Evolutionary conservation across 2,113 vertebrate species (phyloP), one percentile per base, ranked within the genome.

Genomic region (Psittacula cyanocephala): DNA sequence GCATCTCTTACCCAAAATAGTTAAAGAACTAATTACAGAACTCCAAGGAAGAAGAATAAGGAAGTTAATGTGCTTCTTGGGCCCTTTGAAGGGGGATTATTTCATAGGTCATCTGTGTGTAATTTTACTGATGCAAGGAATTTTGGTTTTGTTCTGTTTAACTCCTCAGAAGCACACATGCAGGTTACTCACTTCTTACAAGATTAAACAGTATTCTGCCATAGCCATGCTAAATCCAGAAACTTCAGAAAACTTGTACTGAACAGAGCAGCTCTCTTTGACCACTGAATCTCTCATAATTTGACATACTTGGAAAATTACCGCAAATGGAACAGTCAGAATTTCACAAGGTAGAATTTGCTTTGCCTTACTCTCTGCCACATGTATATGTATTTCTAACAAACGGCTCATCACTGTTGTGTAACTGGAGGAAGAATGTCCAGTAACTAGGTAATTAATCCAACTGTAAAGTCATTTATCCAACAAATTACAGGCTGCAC

Each of bases 361-460:
- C 75, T 62, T 91, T 55, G 16, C 41, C 57, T 44, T 64, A 39
- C 44, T 29, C 74, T 55, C 57, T 93, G 59, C 71, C 79, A 49
- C 0, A 2, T 53, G 28, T 33, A 24, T 27, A 49, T 35, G 1
- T 63, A 46, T 75, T 75, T 71, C 81, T 88, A 89, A 72, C 53
- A 91, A 94, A 69, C 17, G 53, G 31, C 31, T 81, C 77, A 20
- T 64, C 71, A 27, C 84, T 67, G 6, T 33, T 92, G 84, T 94
- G 75, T 81, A 88, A 88, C 55, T 65, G 64, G 31, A 91, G 39
- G 72, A 71, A 90, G 68, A 62, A 93, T 86, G 64, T 71, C 78
- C 37, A 64, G 83, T 83, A 92, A 81, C 70, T 88, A 75, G 39
- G 75, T 64, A 95, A 86, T 88, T 64, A 88, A 90, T 83, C 79